Conservation (phyloP, 1,140 invertebrate species). For the Drosophila sp. region DNA sequence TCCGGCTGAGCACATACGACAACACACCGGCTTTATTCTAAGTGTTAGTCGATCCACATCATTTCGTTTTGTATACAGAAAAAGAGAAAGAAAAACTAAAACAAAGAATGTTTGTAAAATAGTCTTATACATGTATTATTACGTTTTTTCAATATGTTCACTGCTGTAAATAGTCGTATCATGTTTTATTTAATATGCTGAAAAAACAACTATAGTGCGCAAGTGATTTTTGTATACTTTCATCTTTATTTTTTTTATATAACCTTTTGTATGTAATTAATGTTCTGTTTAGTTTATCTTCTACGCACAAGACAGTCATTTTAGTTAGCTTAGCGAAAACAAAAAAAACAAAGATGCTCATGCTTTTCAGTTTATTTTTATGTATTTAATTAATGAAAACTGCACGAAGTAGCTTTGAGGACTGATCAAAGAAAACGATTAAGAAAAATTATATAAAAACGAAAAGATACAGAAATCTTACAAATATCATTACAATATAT, state of each 20-base stretch:
- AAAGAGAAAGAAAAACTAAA: slow-evolving; percentile 41
- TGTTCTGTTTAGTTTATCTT: slow-evolving; percentile 51
- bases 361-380: slow-evolving; percentile 53
- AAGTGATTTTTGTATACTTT: slow-evolving; percentile 64
- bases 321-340: slow-evolving; percentile 65
- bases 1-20: slow-evolving; percentile 39
- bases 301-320: slow-evolving; percentile 79
- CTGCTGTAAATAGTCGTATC: slow-evolving; percentile 72
- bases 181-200: slow-evolving; percentile 66
- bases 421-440: slow-evolving; percentile 49
- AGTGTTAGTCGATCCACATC: slow-evolving; percentile 67
- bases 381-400: slow-evolving; percentile 64
- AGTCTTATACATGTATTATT: slow-evolving; percentile 71
- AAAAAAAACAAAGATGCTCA: slow-evolving; percentile 70
- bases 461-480: slow-evolving; percentile 14
- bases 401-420: slow-evolving; percentile 68
- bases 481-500: slow-evolving; percentile 46
- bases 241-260: slow-evolving; percentile 34
- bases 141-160: slow-evolving; percentile 74
- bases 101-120: slow-evolving; percentile 65
- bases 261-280: slow-evolving; percentile 40
- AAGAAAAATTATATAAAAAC: slow-evolving; percentile 22
- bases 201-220: slow-evolving; percentile 51
- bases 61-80: slow-evolving; percentile 70
- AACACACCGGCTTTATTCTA: slow-evolving; percentile 42